Percentiles rank a stretch among this genome's conserved stretches.
phyloP scores from a whole-genome alignment of 2,888 invertebrate species.

The Empis livida region DNA sequence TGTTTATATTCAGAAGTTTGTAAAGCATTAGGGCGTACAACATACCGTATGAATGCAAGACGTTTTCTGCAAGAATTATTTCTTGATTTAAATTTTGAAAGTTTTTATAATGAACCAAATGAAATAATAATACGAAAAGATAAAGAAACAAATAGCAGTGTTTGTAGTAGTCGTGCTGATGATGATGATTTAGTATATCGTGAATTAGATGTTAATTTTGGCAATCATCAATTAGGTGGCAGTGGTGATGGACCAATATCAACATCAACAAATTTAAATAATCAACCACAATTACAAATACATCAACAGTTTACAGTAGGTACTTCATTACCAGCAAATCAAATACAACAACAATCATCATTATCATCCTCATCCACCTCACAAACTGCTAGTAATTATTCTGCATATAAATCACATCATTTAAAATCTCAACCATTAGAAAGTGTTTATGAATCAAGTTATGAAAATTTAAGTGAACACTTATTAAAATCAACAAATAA shows the following conservation, averaged over 20 bases:
- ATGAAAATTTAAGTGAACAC: constrained; percentile 32
- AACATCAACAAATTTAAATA: neutral
- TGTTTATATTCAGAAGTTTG: constrained; percentile 91
- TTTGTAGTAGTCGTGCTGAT: neutral
- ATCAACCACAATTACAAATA: neutral
- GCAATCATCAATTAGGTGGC: too few relatives aligned
- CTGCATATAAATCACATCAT: constrained; percentile 19
- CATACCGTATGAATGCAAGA: constrained; percentile 70
- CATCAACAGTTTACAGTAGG: constrained; percentile 1
- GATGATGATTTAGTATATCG: neutral
- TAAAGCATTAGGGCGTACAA: constrained; percentile 60
- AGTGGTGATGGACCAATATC: neutral
- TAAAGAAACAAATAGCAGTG: constrained; percentile 15
- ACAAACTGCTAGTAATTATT: constrained; percentile 7
- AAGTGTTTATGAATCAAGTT: constrained; percentile 38
- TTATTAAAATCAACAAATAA: constrained; percentile 5
- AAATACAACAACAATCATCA: neutral
- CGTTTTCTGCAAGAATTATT: constrained; percentile 90
- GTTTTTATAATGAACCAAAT: constrained; percentile 41
- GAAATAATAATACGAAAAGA: constrained; percentile 35
- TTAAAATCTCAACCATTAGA: constrained; percentile 34
- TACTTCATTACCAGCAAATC: neutral
- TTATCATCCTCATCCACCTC: neutral
- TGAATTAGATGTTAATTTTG: too few relatives aligned
- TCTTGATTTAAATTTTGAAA: constrained; percentile 66